A percentile compares a stretch with the other conserved stretches of the same genome.
These are phyloP conservation scores for Rhegmatorhina hoffmannsi DNA, from an alignment of 2,113 vertebrate genomes.

Conservation along the genomic window DNA sequence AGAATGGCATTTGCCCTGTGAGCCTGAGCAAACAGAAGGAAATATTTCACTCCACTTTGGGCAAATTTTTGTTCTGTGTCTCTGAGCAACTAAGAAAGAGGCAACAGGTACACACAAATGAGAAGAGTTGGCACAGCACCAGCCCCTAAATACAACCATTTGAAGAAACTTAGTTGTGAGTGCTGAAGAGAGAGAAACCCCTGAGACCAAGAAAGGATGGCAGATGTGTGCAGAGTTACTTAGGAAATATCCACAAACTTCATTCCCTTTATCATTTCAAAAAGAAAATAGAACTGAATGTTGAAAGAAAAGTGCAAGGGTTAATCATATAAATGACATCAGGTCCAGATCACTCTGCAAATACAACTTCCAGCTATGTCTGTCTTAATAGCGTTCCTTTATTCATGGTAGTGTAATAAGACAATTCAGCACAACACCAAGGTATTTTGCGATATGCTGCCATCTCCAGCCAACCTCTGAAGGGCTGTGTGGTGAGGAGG, in stretches of 20 bases:
- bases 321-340: not conserved
- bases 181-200: not conserved
- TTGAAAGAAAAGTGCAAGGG: slow-evolving; percentile 11
- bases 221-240: not conserved
- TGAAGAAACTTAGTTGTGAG: not conserved
- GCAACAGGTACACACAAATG: not conserved
- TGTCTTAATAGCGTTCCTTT: not conserved
- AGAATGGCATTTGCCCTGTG: not conserved
- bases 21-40: not conserved
- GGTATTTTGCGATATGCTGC: not conserved
- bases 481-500: not conserved
- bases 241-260: not conserved
- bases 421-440: not conserved
- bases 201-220: not conserved
- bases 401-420: not conserved
- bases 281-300: not conserved
- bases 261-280: not conserved
- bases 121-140: not conserved
- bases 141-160: not conserved
- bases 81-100: not conserved
- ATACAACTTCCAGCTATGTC: not conserved
- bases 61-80: not conserved
- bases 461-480: not conserved
- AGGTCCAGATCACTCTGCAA: not conserved
- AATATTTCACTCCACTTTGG: not conserved